Percentiles rank a stretch among this genome's conserved stretches.
These are phyloP conservation scores for Threskiornis aethiopicus DNA, from an alignment of 2,797 vertebrate species.

Conservation along the genomic window DNA sequence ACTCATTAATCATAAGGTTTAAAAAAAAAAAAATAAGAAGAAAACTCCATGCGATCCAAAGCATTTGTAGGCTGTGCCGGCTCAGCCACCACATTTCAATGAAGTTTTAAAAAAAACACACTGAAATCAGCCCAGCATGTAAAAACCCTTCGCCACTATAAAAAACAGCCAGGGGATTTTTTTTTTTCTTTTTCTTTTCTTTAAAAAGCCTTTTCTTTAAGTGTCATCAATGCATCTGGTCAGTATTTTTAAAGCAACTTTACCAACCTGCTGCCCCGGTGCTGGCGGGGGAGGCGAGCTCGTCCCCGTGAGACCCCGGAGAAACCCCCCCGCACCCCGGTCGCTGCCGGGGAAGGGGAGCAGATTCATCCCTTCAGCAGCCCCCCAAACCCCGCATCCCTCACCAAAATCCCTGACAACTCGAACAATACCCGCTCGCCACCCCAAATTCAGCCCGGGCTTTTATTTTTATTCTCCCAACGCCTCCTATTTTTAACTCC, in stretches of 20 bases:
- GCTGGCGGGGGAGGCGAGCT: background rate
- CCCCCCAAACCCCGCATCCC: background rate
- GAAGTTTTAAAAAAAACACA: background rate
- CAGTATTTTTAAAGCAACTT: background rate
- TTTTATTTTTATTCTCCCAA: background rate
- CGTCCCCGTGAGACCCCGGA: background rate
- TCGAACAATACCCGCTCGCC: background rate
- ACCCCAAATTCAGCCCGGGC: background rate
- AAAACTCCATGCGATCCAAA: background rate
- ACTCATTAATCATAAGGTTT: constrained; percentile 28
- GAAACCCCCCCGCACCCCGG: background rate
- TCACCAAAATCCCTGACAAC: background rate
- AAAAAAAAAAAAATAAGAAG: background rate
- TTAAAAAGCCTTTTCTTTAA: background rate
- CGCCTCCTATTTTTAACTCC: background rate
- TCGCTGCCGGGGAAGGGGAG: background rate
- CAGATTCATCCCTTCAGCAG: background rate
- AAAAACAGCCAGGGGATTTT: background rate
- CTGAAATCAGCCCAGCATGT: background rate
- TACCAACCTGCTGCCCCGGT: background rate
- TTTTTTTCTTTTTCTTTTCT: background rate
- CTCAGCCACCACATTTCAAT: background rate
- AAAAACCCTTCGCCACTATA: background rate
- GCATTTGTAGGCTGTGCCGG: background rate
- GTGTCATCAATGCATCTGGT: background rate